Evolutionary conservation across 1,140 invertebrate species (phyloP).

Genomic region (Drosophila pseudoananassae): DNA sequence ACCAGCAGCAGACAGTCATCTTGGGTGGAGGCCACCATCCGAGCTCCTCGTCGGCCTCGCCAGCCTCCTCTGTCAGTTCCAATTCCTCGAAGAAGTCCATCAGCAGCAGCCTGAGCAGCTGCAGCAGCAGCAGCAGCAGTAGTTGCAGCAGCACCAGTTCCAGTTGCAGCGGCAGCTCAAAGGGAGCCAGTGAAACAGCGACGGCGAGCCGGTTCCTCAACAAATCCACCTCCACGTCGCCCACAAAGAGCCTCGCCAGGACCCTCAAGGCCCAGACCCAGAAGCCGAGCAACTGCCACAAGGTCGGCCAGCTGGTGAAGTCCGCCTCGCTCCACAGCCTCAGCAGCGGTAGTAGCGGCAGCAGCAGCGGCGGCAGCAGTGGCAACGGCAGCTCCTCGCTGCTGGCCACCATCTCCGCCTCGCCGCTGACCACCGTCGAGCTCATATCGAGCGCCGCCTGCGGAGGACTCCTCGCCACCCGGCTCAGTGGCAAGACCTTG

Average conservation of each 20-base stretch:
- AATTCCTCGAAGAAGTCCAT: slow-evolving; percentile 76
- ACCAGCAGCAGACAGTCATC: slow-evolving; percentile 44
- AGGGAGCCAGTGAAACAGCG: slow-evolving; percentile 41
- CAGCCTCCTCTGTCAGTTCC: slow-evolving; percentile 77
- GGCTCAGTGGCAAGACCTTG: slow-evolving; percentile 72
- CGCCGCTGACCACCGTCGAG: slow-evolving; percentile 78
- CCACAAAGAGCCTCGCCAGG: slow-evolving; percentile 59
- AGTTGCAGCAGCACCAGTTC: slow-evolving; percentile 34
- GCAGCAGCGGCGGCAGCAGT: slow-evolving; percentile 46
- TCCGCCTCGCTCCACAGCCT: slow-evolving; percentile 76
- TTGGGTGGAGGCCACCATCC: slow-evolving; percentile 28
- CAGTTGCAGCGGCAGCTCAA: slow-evolving; percentile 37
- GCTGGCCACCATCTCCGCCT: slow-evolving; percentile 79
- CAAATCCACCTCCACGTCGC: slow-evolving; percentile 66
- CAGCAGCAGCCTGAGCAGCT: slow-evolving; percentile 63
- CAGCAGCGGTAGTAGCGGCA: slow-evolving; percentile 66
- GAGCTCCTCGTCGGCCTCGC: slow-evolving; percentile 72
- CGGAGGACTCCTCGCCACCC: slow-evolving; percentile 74
- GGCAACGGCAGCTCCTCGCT: slow-evolving; percentile 68
- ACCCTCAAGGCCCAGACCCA: slow-evolving; percentile 66
- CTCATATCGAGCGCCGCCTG: slow-evolving; percentile 73
- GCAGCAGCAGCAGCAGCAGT: slow-evolving; percentile 58
- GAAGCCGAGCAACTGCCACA: slow-evolving; percentile 48
- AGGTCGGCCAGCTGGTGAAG: slow-evolving; percentile 71
- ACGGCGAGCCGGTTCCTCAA: slow-evolving; percentile 64